Evolutionary conservation across 2,797 vertebrate species (phyloP).

Genomic region (Poecilia wingei): DNA sequence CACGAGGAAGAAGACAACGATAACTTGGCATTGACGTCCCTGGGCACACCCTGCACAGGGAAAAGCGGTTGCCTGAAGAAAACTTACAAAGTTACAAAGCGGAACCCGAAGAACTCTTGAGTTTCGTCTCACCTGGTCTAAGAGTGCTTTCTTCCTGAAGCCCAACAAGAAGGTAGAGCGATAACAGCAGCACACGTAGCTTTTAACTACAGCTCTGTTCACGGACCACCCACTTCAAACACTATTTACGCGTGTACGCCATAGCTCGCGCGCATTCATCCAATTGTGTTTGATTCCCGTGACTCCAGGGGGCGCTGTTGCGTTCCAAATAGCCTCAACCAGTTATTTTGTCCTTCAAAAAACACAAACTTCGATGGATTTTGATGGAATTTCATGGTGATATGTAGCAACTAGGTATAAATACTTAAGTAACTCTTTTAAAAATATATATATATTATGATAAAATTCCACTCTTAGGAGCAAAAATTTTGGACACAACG

Average conservation of each 20-base stretch:
- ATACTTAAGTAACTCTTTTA: too few species aligned
- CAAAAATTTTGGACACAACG: not conserved
- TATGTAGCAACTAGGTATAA: too few species aligned
- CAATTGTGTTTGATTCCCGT: not conserved
- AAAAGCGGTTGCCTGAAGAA: not conserved
- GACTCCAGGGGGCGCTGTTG: not conserved
- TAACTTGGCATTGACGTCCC: conserved; percentile 16
- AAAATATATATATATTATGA: not conserved
- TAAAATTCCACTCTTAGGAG: not conserved
- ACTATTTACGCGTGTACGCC: not conserved
- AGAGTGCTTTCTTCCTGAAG: not conserved
- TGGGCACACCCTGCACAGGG: conserved; percentile 59
- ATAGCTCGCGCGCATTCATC: not conserved
- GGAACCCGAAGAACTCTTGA: not conserved
- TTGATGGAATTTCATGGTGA: too few species aligned
- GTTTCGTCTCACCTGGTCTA: conserved; percentile 49
- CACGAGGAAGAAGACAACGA: conserved; percentile 24
- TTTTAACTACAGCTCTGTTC: conserved; percentile 9
- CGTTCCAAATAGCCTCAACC: not conserved
- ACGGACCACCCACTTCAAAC: conserved; percentile 48
- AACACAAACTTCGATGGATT: not conserved
- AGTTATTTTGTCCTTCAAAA: not conserved
- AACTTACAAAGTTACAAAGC: not conserved
- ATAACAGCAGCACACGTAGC: not conserved
- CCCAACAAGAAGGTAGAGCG: not conserved